Percentiles rank a stretch among this genome's conserved stretches.
These are phyloP conservation scores for Esox niger DNA, from an alignment of 2,113 vertebrate genomes.

Conservation along the genomic window DNA sequence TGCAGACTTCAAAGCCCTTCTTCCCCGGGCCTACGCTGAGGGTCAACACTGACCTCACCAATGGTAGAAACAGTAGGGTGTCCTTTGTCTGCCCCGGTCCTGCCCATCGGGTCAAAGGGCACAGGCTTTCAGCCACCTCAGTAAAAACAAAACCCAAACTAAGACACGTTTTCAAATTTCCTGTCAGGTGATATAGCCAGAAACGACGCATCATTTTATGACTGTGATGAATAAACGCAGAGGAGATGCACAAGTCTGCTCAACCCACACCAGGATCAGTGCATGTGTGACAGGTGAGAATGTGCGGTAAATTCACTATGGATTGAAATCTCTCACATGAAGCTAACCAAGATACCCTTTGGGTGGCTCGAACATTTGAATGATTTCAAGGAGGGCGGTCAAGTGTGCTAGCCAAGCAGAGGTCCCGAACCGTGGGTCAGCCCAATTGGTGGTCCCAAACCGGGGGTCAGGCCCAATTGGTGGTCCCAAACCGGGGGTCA, in stretches of 20 bases:
- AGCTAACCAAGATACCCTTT: too few species aligned
- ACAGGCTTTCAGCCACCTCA: not conserved
- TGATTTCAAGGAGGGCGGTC: too few species aligned
- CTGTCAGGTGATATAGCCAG: not conserved
- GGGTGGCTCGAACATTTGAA: too few species aligned
- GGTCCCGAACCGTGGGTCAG: too few species aligned
- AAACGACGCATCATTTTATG: too few species aligned
- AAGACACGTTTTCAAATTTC: conserved; percentile 1
- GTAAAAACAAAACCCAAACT: not conserved
- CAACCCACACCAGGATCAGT: not conserved
- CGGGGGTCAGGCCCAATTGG: too few species aligned
- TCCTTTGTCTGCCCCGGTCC: not conserved
- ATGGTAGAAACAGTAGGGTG: not conserved
- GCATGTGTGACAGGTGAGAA: too few species aligned
- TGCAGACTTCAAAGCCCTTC: conserved; percentile 29
- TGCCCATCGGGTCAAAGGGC: not conserved
- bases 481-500: too few species aligned
- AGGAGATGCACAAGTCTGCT: not conserved
- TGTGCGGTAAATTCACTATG: too few species aligned
- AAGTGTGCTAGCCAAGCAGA: too few species aligned
- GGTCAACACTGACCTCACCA: not conserved
- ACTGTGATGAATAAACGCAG: not conserved
- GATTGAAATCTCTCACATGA: too few species aligned
- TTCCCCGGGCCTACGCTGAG: not conserved
- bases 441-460: too few species aligned